Evolutionary conservation across 2,113 vertebrate species (phyloP), one percentile per base, ranked within the genome.

Genomic region (Todiramphus saurophagus): DNA sequence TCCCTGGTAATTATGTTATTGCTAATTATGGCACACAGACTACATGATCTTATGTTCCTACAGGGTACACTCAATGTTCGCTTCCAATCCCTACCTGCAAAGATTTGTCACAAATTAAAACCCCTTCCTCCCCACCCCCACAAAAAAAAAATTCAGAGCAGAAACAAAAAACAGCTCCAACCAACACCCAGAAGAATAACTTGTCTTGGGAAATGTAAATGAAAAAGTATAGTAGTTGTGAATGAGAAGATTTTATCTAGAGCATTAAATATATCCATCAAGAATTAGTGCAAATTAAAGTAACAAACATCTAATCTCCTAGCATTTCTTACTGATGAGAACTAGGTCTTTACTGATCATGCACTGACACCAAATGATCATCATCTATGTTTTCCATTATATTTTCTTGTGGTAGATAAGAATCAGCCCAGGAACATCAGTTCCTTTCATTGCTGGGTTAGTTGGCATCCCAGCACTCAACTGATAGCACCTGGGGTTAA

Each of bases 101-200:
- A 93, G 24, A 37, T 23, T 39, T 66, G 35, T 20, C 30, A 88
- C 12, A 85, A 90, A 88, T 43, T 28, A 83, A 62, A 7, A 46
- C 4, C 10, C 8, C 4, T 43, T 13, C 9, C 11, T 19, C 9
- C 2, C 4, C 16, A 7, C 4, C n/a, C 11, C 6, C 56, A n/a
- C 31, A 44, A 30, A 46, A 51, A 46, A 51, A 55, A 24, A 2
- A 28, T 48, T 14, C 12, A 31, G 80, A 44, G 12, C 3, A n/a
- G 63, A 89, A 67, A 35, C 4, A 0, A 73, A 43, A 60, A 48
- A 46, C 35, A 18, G 3, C 41, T 63, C 27, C 17, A 53, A 43
- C 2, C 39, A 62, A 24, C 7, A 63, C 18, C 12, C 46, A 39
- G 69, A 50, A 10, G 5, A 60, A 41, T 25, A 50, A 41, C 48